These are phyloP conservation scores for Anastatus disparis DNA, from an alignment of 1,140 invertebrate genomes.

Conservation along the genomic window DNA sequence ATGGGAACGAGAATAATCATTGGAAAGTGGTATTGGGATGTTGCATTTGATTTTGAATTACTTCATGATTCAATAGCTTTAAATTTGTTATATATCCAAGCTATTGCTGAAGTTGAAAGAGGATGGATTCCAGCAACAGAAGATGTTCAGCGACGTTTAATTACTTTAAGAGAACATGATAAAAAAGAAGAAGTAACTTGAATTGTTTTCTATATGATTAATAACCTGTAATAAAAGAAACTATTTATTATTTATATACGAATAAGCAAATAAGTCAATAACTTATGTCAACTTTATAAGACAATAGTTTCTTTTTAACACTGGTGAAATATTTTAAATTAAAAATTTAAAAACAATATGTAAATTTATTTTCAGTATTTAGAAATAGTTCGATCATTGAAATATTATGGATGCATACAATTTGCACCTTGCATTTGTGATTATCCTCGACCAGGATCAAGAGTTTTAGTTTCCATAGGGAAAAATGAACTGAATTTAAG, in stretches of 20 bases:
- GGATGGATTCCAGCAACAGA: conserved; percentile 83
- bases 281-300: too few relatives aligned
- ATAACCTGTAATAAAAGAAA: conserved; percentile 11
- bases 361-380: conserved; percentile 77
- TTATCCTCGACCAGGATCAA: conserved; percentile 78
- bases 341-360: background rate
- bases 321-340: too few relatives aligned
- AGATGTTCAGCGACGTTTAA: conserved; percentile 77
- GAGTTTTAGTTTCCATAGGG: conserved; percentile 78
- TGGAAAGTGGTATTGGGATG: conserved; percentile 85
- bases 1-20: conserved; percentile 53
- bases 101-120: conserved; percentile 84
- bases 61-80: conserved; percentile 82
- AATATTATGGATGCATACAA: conserved; percentile 90
- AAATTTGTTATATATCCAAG: conserved; percentile 90
- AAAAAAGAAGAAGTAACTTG: conserved; percentile 83
- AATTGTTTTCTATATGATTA: background rate
- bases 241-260: too few relatives aligned
- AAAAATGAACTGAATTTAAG: conserved; percentile 82
- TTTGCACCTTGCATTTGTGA: conserved; percentile 82
- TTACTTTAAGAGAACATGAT: conserved; percentile 76
- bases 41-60: conserved; percentile 82
- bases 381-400: conserved; percentile 80
- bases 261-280: too few relatives aligned
- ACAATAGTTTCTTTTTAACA: too few relatives aligned